Conservation (phyloP, 2,797 vertebrate genomes). For the Crenichthys baileyi region DNA sequence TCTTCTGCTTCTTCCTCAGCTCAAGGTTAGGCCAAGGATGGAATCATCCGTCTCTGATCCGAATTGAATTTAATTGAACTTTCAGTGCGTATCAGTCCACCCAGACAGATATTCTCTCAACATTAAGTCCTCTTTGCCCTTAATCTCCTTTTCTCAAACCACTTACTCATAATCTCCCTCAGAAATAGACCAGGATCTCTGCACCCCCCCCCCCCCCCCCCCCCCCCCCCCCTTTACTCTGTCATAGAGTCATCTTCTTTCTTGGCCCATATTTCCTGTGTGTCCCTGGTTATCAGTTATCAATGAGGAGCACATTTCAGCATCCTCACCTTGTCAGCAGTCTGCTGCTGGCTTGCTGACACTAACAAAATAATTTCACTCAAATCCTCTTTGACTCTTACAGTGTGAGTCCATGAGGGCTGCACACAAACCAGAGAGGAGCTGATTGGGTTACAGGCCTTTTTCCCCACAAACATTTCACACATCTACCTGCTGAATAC, state of each 20-base stretch:
- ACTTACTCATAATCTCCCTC: slow-evolving; percentile 15
- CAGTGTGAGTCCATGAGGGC: not conserved
- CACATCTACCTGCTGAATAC: not conserved
- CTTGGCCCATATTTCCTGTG: slow-evolving; percentile 15
- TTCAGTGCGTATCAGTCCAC: slow-evolving; percentile 27
- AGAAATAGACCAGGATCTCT: slow-evolving; percentile 16
- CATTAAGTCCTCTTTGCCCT: slow-evolving; percentile 23
- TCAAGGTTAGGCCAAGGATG: slow-evolving; percentile 17
- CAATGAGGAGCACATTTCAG: slow-evolving; percentile 40
- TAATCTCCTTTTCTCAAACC: slow-evolving; percentile 37
- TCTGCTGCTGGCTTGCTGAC: slow-evolving; percentile 39
- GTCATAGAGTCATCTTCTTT: slow-evolving; percentile 3
- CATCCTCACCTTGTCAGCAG: slow-evolving; percentile 45
- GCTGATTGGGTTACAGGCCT: slow-evolving; percentile 5
- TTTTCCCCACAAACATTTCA: not conserved
- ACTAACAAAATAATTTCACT: slow-evolving; percentile 30
- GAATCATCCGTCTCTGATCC: slow-evolving; percentile 11
- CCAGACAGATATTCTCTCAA: slow-evolving; percentile 27
- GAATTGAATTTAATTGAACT: slow-evolving; percentile 18
- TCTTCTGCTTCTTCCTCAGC: not conserved
- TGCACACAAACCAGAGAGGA: slow-evolving; percentile 5
- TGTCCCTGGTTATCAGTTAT: slow-evolving; percentile 39
- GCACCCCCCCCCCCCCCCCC: not conserved
- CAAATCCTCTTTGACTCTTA: slow-evolving; percentile 25
- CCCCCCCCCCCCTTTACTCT: too few species aligned